Conservation (phyloP, 2,113 vertebrate species). For the Poeciliopsis prolifica region DNA sequence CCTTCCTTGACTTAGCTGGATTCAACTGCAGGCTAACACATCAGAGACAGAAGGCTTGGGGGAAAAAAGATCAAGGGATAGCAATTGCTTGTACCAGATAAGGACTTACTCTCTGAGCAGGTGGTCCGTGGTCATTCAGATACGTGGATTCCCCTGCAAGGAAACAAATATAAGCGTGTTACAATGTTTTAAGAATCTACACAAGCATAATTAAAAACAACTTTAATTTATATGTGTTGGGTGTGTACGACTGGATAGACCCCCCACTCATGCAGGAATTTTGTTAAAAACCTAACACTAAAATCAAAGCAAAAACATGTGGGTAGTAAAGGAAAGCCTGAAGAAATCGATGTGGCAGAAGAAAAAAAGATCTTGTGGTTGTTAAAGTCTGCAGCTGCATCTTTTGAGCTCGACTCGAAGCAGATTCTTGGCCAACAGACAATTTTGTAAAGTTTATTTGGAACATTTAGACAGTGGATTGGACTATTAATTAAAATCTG, state of each 20-base stretch:
- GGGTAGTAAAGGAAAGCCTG: not conserved
- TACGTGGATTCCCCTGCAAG: conserved; percentile 93
- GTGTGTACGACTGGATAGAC: not conserved
- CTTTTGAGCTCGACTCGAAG: not conserved
- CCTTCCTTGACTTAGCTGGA: conserved; percentile 36
- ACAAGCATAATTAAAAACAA: not conserved
- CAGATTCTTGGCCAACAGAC: not conserved
- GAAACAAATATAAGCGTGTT: conserved; percentile 18
- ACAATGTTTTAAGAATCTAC: not conserved
- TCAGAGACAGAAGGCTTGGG: conserved; percentile 12
- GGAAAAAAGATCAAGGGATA: not conserved
- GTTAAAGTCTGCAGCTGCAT: not conserved
- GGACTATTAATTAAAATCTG: not conserved
- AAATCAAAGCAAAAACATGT: not conserved
- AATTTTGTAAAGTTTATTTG: not conserved
- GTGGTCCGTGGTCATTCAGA: conserved; percentile 91
- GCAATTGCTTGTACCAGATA: not conserved
- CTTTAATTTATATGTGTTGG: not conserved
- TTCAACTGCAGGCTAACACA: conserved; percentile 28
- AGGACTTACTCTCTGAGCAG: conserved; percentile 85
- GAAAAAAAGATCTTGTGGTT: not conserved
- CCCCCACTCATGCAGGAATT: not conserved
- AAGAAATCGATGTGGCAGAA: not conserved
- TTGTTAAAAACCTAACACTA: not conserved
- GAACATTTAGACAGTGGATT: not conserved